phyloP scores from a whole-genome alignment of 2,797 vertebrate genomes.

The Rhyacichthys aspro region DNA sequence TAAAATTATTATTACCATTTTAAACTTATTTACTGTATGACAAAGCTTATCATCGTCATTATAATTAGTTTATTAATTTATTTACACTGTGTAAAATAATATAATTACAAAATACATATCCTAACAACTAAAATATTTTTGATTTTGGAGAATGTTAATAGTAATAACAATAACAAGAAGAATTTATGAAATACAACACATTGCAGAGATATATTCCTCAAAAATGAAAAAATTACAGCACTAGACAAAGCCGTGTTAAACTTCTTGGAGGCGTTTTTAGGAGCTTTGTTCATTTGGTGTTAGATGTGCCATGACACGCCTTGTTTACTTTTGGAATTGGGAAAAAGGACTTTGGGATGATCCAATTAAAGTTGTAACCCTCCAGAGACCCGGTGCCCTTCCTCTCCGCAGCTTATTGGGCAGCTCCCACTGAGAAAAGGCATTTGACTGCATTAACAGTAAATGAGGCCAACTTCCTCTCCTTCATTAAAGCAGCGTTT shows the following conservation, averaged over 20 bases:
- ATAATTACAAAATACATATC: neutral
- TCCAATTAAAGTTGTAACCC: conserved; percentile 80
- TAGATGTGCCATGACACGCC: conserved; percentile 80
- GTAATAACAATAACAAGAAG: no score
- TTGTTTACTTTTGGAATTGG: conserved; percentile 81
- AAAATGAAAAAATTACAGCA: neutral
- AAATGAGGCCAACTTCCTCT: conserved; percentile 79
- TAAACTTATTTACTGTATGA: no score
- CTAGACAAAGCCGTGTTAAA: conserved; percentile 30
- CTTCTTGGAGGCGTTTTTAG: conserved; percentile 58
- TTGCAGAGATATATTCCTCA: neutral
- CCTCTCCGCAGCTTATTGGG: conserved; percentile 77
- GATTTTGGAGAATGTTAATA: no score
- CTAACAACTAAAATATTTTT: no score
- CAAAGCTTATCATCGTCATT: no score
- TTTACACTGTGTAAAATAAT: neutral
- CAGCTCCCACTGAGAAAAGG: conserved; percentile 80
- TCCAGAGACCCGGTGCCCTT: conserved; percentile 78
- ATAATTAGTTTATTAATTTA: no score
- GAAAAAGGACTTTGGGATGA: conserved; percentile 77
- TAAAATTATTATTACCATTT: no score
- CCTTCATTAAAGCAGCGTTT: conserved; percentile 78
- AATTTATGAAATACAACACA: neutral
- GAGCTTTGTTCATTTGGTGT: conserved; percentile 75
- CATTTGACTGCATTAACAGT: conserved; percentile 81